Evolutionary conservation across 2,113 vertebrate species (phyloP).

Genomic region (Lasiurus borealis): DNA sequence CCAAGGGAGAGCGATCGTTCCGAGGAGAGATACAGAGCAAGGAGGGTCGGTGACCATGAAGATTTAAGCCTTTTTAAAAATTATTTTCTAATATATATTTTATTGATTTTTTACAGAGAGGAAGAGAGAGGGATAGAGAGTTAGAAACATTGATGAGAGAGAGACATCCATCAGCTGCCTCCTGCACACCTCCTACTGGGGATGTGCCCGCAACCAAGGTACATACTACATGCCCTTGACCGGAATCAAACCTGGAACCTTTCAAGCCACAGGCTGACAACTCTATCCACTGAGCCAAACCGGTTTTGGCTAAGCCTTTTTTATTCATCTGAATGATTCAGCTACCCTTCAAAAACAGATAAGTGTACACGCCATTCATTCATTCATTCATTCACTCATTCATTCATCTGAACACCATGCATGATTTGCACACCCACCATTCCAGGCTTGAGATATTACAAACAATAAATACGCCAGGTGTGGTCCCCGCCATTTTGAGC

Average conservation of each 20-base stretch:
- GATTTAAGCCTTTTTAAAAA: background rate
- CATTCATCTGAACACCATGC: background rate
- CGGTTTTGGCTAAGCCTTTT: background rate
- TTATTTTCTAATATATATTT: no score
- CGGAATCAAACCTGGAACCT: no score
- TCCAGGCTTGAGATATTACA: background rate
- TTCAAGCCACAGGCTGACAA: no score
- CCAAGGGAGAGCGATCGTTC: background rate
- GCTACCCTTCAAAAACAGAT: background rate
- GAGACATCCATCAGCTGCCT: no score
- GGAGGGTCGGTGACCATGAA: background rate
- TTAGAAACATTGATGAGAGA: no score
- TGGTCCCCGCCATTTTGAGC: background rate
- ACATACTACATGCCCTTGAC: no score
- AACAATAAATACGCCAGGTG: background rate
- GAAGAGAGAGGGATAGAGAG: no score
- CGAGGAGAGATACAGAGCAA: background rate
- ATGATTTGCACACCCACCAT: background rate
- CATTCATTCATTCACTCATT: background rate
- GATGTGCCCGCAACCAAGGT: no score
- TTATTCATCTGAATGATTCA: background rate
- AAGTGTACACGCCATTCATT: background rate
- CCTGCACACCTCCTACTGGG: no score
- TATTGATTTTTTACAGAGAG: no score
- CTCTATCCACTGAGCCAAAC: no score